Evolutionary conservation across 2,797 vertebrate species (phyloP), one percentile per base, ranked within the genome.

Genomic region (Momotus momota): DNA sequence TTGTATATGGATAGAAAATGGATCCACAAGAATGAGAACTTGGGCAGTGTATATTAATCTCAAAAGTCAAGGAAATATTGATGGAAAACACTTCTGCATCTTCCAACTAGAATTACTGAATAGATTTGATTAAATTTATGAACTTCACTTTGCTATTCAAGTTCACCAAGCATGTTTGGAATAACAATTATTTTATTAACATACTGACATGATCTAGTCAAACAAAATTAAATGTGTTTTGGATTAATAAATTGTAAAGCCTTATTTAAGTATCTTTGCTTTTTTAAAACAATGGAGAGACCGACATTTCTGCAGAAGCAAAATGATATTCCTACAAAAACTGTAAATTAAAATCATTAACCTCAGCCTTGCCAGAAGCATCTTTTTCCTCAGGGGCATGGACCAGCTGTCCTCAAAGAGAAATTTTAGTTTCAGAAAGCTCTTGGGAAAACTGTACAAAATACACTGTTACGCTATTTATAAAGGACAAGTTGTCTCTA

Each of bases 141-240:
- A 95, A 95, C 94, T 94, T 95, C 84, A 81, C 91, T 95, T 94
- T 75, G 87, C 66, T 93, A 79, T 95, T 96, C 82, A 91, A 96
- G 80, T 96, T 97, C 82, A 77, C 82, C 69, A 91, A 93, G 70
- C 89, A 88, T 97, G 93, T 91, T 94, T 93, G 54, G 95, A 97
- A 96, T 97, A 94, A 88, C 55, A 80, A 96, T 88, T 96, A 94
- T 91, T 94, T 89, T 91, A 93, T 95, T 96, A 96, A 91, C 91
- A 90, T 61, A 45, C 40, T 58, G 43, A 95, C 94, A 93, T 81
- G 82, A 95, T 95, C 91, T 90, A 94, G 90, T 91, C 66, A 93
- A 95, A 93, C 78, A 89, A 94, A 96, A 97, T 96, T 96, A 96
- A 93, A 84, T 3, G 23, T 69, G 26, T 94, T 96, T 96, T 86